Percentiles rank a stretch among this genome's conserved stretches.
Conservation (phyloP, 2,113 vertebrate genomes). For the Brevimyrus niger region DNA sequence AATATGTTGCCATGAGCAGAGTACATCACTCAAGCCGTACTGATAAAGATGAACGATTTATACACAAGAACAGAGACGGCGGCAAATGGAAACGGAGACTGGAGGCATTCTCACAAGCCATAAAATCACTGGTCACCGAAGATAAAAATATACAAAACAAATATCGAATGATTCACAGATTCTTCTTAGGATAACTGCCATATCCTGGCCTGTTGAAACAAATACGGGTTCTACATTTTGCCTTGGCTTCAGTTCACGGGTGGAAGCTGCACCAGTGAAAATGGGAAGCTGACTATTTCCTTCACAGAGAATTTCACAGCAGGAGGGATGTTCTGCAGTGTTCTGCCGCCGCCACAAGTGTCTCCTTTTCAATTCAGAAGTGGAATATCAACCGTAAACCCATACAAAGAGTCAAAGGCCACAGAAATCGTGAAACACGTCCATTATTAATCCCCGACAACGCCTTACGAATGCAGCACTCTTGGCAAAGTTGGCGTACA, state of each 20-base stretch:
- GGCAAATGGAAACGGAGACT: not conserved
- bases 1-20: not conserved
- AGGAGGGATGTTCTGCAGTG: not conserved
- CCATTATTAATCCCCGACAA: not conserved
- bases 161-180: not conserved
- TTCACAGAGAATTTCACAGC: not conserved
- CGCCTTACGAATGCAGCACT: not conserved
- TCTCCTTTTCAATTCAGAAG: not conserved
- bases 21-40: not conserved
- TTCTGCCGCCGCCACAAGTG: not conserved
- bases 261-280: not conserved
- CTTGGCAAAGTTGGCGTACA: not conserved
- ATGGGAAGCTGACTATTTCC: not conserved
- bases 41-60: not conserved
- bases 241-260: not conserved
- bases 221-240: not conserved
- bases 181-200: not conserved
- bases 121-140: not conserved
- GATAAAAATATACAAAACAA: not conserved
- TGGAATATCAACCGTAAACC: not conserved
- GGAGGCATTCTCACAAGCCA: not conserved
- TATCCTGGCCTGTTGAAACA: not conserved
- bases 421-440: not conserved
- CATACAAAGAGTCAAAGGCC: not conserved
- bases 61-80: not conserved